Conservation (phyloP, 2,888 invertebrate genomes). For the Acrocera orbiculus region DNA sequence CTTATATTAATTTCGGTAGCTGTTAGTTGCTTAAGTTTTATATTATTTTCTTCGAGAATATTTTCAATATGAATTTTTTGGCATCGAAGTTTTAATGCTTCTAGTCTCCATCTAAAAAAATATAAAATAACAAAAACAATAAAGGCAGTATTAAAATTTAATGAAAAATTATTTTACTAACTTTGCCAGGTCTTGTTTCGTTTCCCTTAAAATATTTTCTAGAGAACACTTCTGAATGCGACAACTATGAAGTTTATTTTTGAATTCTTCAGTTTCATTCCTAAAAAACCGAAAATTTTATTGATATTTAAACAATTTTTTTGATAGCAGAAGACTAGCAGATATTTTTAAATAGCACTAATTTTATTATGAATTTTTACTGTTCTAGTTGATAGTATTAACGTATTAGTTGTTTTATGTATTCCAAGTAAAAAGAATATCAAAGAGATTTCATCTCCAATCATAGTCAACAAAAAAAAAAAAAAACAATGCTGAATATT, state of each 20-base stretch:
- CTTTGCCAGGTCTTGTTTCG: slow-evolving; percentile 27
- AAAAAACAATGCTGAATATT: too few relatives aligned
- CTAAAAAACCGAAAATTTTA: slow-evolving; percentile 10
- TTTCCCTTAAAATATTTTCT: slow-evolving; percentile 23
- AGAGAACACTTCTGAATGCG: slow-evolving; percentile 24
- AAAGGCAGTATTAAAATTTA: background rate
- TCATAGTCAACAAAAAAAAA: too few relatives aligned
- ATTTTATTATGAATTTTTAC: too few relatives aligned
- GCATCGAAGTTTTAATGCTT: slow-evolving; percentile 26
- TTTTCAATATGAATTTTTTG: slow-evolving; percentile 26
- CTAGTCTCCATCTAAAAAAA: slow-evolving; percentile 28
- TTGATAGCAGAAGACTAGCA: background rate
- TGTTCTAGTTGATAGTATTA: too few relatives aligned
- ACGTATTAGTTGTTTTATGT: too few relatives aligned
- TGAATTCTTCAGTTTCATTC: slow-evolving; percentile 27
- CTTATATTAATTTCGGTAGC: slow-evolving; percentile 20
- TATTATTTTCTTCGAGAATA: slow-evolving; percentile 22
- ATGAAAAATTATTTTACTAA: slow-evolving; percentile 9
- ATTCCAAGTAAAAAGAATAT: too few relatives aligned
- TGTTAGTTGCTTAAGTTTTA: slow-evolving; percentile 20
- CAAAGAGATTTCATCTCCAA: too few relatives aligned
- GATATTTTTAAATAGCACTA: background rate
- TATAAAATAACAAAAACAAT: background rate
- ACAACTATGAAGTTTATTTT: slow-evolving; percentile 23
- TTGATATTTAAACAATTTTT: background rate